phyloP scores from a whole-genome alignment of 2,113 vertebrate genomes.

The Aplodontia rufa region DNA sequence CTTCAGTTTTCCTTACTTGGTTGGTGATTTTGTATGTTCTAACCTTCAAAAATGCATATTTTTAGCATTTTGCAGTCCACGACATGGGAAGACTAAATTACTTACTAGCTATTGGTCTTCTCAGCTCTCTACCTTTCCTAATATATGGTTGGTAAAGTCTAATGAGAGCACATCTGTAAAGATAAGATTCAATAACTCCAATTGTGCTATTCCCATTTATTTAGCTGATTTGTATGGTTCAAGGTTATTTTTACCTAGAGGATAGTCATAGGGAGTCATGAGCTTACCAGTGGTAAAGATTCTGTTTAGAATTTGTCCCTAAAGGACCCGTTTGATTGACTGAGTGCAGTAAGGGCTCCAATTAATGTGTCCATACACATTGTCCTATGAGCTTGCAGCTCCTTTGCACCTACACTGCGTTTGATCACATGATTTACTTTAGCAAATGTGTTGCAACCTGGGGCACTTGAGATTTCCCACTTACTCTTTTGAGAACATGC shows the following conservation, averaged over 20 bases:
- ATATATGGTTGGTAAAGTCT: conserved; percentile 19
- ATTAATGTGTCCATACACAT: not conserved
- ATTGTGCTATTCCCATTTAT: not conserved
- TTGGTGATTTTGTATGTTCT: conserved; percentile 44
- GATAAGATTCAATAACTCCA: conserved; percentile 34
- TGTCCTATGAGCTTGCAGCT: not conserved
- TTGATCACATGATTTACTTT: not conserved
- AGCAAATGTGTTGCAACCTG: not conserved
- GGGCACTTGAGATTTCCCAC: not conserved
- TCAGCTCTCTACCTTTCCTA: not conserved
- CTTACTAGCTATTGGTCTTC: conserved; percentile 9
- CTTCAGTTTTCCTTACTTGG: conserved; percentile 37
- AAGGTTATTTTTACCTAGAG: not conserved
- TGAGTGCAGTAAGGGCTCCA: not conserved
- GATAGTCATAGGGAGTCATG: not conserved
- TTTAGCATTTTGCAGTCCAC: conserved; percentile 33
- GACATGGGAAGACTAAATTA: conserved; percentile 28
- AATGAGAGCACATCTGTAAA: conserved; percentile 32
- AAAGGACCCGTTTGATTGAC: not conserved
- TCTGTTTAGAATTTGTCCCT: conserved; percentile 26
- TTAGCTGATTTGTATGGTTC: conserved; percentile 10
- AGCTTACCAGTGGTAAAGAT: not conserved
- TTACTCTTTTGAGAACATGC: not conserved
- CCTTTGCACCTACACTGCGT: not conserved
- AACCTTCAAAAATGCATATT: conserved; percentile 36